Evolutionary conservation across 2,888 invertebrate species (phyloP), one percentile per base, ranked within the genome.

Genomic region (Deroplatys truncata): DNA sequence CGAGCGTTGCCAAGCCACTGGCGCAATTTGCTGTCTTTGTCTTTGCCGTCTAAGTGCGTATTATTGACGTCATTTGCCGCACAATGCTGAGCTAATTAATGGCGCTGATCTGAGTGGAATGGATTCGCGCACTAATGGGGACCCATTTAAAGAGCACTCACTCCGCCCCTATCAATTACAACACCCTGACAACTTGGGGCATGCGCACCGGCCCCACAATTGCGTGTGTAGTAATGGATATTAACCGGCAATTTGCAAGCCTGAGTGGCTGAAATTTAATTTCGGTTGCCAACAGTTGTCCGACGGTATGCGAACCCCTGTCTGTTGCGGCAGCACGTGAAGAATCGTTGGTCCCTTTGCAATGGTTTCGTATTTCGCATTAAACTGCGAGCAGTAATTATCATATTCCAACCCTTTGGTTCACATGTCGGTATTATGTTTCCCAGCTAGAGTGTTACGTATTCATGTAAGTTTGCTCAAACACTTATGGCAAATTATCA

Each of bases 91-190:
- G 85, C 90, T 90, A 90, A 90, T 90, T 90, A 90, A 90, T 90
- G 88, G 85, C 85, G 56, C 82, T 85, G 90, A 88, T 88, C 90
- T 82, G 90, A 85, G 88, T 90, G 88, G 88, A 84, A 90, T 90
- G 88, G 89, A 89, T 89, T 86, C 88, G 85, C 82, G 89, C 88
- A 84, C 83, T 89, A 89, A 89, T 89, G 89, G 88, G 84, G 35
- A 35, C 84, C 89, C 89, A 89, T 89, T 89, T 89, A 89, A 89
- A 89, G 89, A 84, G 87, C 87, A 29, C 89, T 49, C 86, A 20
- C 82, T 43, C 28, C 88, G 31, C 84, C 31, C 84, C 28, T 29
- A 84, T 84, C 84, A 84, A 84, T 84, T 84, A 84, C 84, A 84
- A 35, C 35, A 84, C 84, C 56, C 56, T 72, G 56, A 72, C 56